Evolutionary conservation across 1,140 invertebrate genomes (phyloP), one percentile per base, ranked within the genome.

Genomic region (Lanistes nyassanus): DNA sequence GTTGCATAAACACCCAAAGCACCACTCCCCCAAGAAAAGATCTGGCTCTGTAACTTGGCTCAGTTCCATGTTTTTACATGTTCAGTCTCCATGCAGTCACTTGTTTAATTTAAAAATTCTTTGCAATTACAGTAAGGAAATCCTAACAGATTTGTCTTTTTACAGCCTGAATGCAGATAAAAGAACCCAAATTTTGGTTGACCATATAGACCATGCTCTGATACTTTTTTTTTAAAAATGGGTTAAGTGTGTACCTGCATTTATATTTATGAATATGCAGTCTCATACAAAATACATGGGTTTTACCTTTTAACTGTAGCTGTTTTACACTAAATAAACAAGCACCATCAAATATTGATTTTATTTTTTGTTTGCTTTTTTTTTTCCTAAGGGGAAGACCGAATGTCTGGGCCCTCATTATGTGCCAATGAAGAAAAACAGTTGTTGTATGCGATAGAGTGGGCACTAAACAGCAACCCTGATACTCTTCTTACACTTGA

Each of bases 401-500:
- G 66, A 29, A 55, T 42, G 39, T 60, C 51, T 53, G 47, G 62
- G 29, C 55, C 47, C 21, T 37, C 39, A 0, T 69, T 76, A 47
- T 75, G 58, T 23, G 56, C 78, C 21, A 56, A 74, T 23, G 74
- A 78, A 37, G 72, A 69, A 11, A 69, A 62, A 21, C 56, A 74
- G 26, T 62, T 75, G 3, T 65, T 82, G 31, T 65, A 72, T 39
- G 78, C 70, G 0, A 37, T 82, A 2, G 53, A 72, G 31, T 75
- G 72, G 65, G 75, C 60, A 29, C 29, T 65, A 11, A 68, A 51
- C 39, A 65, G 9, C 2, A n/a, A 69, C 2, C 47, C 51, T 36
- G 81, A 80, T 55, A 64, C 58, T 31, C 51, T 81, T 21, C 66
- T 79, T 62, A 78, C 79, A 58, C 65, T 82, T 42, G 75, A 80